Percentiles rank a stretch among this genome's conserved stretches.
These are phyloP conservation scores for Sphaeramia orbicularis DNA, from an alignment of 2,797 vertebrate genomes.

Conservation along the genomic window DNA sequence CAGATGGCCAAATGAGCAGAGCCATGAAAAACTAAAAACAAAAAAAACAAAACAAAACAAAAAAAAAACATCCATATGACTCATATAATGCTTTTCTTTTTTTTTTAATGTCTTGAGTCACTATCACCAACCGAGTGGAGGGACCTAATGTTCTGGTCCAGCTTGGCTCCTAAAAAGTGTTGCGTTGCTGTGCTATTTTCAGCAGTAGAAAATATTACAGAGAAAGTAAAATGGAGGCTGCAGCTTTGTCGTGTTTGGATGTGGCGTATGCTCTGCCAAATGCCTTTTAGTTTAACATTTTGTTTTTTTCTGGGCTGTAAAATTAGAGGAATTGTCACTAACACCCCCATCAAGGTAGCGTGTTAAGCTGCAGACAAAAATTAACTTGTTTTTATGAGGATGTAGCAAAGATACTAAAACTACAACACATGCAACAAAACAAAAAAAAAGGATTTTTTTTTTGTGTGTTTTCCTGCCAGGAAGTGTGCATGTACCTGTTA, in stretches of 20 bases:
- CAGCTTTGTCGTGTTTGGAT: slow-evolving; percentile 42
- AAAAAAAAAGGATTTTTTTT: background rate
- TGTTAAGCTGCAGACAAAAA: no score
- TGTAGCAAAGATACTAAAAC: no score
- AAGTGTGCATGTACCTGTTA: slow-evolving; percentile 68
- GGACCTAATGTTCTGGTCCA: slow-evolving; percentile 35
- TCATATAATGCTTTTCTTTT: background rate
- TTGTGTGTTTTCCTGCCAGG: slow-evolving; percentile 50
- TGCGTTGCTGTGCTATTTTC: slow-evolving; percentile 42
- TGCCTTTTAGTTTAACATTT: slow-evolving; percentile 46
- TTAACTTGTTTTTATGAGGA: no score
- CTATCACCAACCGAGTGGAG: slow-evolving; percentile 7
- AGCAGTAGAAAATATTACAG: slow-evolving; percentile 35
- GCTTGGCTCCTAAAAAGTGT: slow-evolving; percentile 42
- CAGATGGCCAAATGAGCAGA: background rate
- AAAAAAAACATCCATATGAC: background rate
- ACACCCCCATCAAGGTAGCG: no score
- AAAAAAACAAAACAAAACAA: background rate
- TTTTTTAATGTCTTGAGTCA: background rate
- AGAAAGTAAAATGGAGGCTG: slow-evolving; percentile 47
- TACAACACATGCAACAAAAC: no score
- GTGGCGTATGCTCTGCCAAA: slow-evolving; percentile 46
- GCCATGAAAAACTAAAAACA: no score
- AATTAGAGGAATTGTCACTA: slow-evolving; percentile 14
- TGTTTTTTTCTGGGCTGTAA: slow-evolving; percentile 43